phyloP scores from a whole-genome alignment of 2,888 invertebrate genomes.

The Campopleginae sp. region DNA sequence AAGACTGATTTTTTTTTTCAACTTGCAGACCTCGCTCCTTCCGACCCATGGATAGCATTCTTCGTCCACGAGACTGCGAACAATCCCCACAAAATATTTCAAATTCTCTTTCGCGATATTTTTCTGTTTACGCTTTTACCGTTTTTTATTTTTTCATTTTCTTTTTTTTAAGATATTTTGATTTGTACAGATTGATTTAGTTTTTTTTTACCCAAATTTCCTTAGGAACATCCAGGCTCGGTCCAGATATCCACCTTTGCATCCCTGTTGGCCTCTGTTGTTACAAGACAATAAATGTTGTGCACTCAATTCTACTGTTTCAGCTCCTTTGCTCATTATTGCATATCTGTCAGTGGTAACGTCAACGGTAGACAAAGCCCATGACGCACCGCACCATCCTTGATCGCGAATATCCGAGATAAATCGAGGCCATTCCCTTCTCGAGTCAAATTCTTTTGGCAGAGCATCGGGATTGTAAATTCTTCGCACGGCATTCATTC shows the following conservation, averaged over 20 bases:
- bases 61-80: conserved; percentile 91
- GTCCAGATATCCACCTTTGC: conserved; percentile 95
- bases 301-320: conserved; percentile 90
- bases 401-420: conserved; percentile 91
- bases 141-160: neutral
- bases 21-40: conserved; percentile 87
- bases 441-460: conserved; percentile 91
- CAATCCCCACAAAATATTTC: conserved; percentile 4
- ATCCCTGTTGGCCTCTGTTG: conserved; percentile 90
- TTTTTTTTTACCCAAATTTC: conserved; percentile 87
- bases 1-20: conserved; percentile 85
- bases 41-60: conserved; percentile 93
- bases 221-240: conserved; percentile 96
- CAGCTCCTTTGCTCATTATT: conserved; percentile 93
- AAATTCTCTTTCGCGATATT: conserved; percentile 1
- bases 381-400: conserved; percentile 94
- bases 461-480: conserved; percentile 87
- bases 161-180: neutral
- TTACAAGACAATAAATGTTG: conserved; percentile 96
- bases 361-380: conserved; percentile 95
- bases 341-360: conserved; percentile 93
- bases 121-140: no score
- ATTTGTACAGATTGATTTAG: neutral
- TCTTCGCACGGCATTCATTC: conserved; percentile 87
- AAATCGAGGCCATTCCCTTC: conserved; percentile 89